Conservation (phyloP, 2,888 invertebrate genomes). For the Hylaea fasciaria region DNA sequence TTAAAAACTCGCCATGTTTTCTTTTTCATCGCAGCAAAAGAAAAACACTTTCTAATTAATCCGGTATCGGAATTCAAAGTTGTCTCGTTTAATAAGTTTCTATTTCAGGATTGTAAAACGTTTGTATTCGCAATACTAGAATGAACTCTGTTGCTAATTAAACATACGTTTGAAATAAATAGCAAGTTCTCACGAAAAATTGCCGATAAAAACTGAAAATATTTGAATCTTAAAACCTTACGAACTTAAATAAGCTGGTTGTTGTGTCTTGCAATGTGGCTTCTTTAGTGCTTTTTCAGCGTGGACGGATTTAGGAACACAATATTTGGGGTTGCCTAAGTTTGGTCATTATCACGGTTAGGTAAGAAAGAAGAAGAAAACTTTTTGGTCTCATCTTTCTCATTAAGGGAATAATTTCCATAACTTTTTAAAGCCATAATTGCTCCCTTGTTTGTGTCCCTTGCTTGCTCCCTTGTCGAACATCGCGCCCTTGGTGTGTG, state of each 20-base stretch:
- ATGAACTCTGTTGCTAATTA: neutral
- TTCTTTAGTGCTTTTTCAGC: slow-evolving; percentile 38
- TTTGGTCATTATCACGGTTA: neutral
- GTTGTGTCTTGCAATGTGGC: slow-evolving; percentile 40
- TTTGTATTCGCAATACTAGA: slow-evolving; percentile 3
- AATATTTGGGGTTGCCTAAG: neutral
- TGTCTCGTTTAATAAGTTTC: slow-evolving; percentile 10
- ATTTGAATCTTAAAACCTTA: slow-evolving; percentile 36
- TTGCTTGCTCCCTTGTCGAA: no score
- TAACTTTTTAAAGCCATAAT: no score
- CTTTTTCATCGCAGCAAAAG: slow-evolving; percentile 12
- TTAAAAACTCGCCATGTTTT: slow-evolving; percentile 26
- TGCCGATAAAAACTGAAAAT: slow-evolving; percentile 22
- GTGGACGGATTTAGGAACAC: slow-evolving; percentile 11
- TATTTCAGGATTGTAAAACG: slow-evolving; percentile 6
- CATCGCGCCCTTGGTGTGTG: no score
- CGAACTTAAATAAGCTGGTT: slow-evolving; percentile 39
- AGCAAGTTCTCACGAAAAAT: neutral
- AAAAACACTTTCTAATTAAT: slow-evolving; percentile 26
- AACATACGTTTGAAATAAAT: no score
- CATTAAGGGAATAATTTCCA: no score
- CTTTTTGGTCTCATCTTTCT: no score
- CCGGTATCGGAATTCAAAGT: slow-evolving; percentile 23
- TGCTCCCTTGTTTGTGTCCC: no score
- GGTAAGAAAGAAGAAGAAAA: no score